A percentile compares a stretch with the other conserved stretches of the same genome.
phyloP scores from a whole-genome alignment of 2,888 invertebrate species.

The Acholoe squamosa region DNA sequence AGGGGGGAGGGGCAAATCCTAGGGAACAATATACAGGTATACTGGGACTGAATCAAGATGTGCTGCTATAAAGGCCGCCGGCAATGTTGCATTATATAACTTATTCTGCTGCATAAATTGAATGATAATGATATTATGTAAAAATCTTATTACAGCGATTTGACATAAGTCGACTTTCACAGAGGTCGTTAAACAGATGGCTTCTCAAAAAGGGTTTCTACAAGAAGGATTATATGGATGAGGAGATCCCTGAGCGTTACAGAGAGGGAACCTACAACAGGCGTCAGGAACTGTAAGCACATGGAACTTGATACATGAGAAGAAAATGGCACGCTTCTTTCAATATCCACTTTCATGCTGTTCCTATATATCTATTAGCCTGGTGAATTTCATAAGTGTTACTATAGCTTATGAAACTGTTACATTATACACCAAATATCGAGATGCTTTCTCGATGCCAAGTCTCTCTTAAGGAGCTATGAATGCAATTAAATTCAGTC shows the following conservation, averaged over 20 bases:
- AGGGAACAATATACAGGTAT: no score
- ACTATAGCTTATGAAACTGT: no score
- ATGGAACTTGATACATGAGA: not conserved
- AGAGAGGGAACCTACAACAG: slow-evolving; percentile 68
- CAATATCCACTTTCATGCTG: not conserved
- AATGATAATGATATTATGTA: no score
- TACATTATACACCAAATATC: no score
- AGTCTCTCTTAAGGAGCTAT: no score
- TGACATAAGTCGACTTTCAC: slow-evolving; percentile 85
- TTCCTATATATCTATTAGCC: not conserved
- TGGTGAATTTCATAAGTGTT: not conserved
- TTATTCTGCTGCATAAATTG: no score
- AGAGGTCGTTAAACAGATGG: slow-evolving; percentile 88
- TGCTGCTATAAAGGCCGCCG: no score
- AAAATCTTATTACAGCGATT: slow-evolving; percentile 83
- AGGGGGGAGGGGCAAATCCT: no score
- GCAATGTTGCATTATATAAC: no score
- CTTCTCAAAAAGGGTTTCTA: slow-evolving; percentile 75
- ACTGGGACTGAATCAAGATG: no score
- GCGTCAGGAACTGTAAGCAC: slow-evolving; percentile 24
- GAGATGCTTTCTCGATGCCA: no score
- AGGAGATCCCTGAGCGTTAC: slow-evolving; percentile 72
- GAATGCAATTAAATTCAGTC: no score
- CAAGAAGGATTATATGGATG: slow-evolving; percentile 71
- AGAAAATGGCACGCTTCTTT: not conserved